Evolutionary conservation across 2,113 vertebrate genomes (phyloP).

Genomic region (Silurus asotus): DNA sequence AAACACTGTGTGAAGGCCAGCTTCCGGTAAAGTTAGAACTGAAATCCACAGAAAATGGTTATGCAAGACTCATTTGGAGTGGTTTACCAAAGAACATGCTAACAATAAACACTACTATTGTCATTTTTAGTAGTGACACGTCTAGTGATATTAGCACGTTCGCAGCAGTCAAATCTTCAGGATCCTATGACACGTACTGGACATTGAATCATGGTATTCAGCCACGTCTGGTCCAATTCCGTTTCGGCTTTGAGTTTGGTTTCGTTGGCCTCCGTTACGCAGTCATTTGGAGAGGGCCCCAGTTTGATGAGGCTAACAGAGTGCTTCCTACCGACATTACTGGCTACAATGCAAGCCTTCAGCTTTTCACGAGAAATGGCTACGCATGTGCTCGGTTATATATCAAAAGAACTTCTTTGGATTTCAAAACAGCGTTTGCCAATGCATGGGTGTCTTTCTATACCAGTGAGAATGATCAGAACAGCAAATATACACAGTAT

Average conservation of each 20-base stretch:
- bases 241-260: neutral
- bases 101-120: neutral
- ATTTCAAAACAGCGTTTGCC: neutral
- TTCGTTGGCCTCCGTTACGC: slow-evolving; percentile 16
- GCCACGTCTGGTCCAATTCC: neutral
- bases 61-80: slow-evolving; percentile 23
- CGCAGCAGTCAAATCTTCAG: neutral
- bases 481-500: neutral
- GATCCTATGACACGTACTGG: neutral
- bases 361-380: slow-evolving; percentile 23
- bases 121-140: slow-evolving; percentile 9
- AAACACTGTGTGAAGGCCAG: slow-evolving; percentile 18
- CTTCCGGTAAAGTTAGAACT: neutral
- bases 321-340: slow-evolving; percentile 8
- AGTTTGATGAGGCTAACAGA: slow-evolving; percentile 38
- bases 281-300: slow-evolving; percentile 25
- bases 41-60: slow-evolving; percentile 18
- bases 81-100: slow-evolving; percentile 17
- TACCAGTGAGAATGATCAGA: neutral
- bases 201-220: slow-evolving; percentile 22
- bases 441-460: slow-evolving; percentile 46
- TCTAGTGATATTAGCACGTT: neutral
- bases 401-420: slow-evolving; percentile 20
- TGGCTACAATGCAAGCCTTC: slow-evolving; percentile 34
- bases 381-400: slow-evolving; percentile 40